Evolutionary conservation across 2,113 vertebrate species (phyloP).

Genomic region (Mesitornis unicolor): DNA sequence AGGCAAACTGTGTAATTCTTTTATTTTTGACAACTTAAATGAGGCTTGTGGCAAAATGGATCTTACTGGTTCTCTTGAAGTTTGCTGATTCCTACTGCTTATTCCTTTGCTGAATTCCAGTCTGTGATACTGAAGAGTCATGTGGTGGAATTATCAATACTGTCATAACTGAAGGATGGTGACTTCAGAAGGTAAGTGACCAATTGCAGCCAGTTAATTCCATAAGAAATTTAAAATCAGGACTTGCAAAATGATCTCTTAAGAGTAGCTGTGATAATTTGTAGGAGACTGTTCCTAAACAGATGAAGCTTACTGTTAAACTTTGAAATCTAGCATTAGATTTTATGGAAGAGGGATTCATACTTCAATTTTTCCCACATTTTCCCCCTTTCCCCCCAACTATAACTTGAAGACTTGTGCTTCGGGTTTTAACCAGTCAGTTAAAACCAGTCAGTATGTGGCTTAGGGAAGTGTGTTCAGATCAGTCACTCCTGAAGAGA

Average conservation of each 20-base stretch:
- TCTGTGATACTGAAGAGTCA: neutral
- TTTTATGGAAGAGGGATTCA: neutral
- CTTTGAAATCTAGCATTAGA: neutral
- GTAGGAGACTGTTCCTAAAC: neutral
- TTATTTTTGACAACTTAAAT: neutral
- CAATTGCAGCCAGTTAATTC: neutral
- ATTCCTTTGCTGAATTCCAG: neutral
- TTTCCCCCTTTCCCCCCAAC: neutral
- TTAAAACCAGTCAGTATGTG: neutral
- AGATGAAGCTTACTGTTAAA: neutral
- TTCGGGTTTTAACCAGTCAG: neutral
- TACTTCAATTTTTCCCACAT: rapidly evolving
- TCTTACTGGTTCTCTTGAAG: neutral
- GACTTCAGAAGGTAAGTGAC: neutral
- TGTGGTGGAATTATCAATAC: neutral
- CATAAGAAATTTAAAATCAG: neutral
- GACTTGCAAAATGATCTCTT: neutral
- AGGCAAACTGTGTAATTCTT: neutral
- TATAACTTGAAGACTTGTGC: neutral
- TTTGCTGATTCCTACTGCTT: neutral
- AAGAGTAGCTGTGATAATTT: neutral
- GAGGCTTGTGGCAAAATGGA: neutral
- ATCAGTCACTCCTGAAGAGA: neutral
- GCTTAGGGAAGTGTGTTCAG: neutral
- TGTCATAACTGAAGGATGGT: neutral